Percentiles rank a stretch among this genome's conserved stretches.
These are phyloP conservation scores for Gymnobelideus leadbeateri DNA, from an alignment of 2,113 vertebrate species.

Conservation along the genomic window DNA sequence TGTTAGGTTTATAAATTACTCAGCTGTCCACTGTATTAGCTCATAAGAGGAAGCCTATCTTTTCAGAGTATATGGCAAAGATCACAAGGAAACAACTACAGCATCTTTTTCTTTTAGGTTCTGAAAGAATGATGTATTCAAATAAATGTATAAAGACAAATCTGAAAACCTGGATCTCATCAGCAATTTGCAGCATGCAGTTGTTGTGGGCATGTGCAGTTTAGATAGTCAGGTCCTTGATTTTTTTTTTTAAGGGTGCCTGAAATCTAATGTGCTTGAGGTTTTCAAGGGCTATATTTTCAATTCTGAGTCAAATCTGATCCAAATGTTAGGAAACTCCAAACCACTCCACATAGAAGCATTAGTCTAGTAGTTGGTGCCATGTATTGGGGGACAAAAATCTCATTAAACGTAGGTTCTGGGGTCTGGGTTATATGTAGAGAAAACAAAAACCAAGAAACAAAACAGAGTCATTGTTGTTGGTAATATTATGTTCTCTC, in stretches of 20 bases:
- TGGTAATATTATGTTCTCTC: slow-evolving; percentile 2
- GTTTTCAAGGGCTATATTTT: background rate
- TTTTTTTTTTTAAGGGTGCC: background rate
- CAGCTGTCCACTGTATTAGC: slow-evolving; percentile 26
- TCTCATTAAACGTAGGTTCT: background rate
- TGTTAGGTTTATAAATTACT: slow-evolving; percentile 30
- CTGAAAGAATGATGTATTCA: background rate
- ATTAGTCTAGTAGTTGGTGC: background rate
- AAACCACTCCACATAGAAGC: background rate
- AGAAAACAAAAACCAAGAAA: slow-evolving; percentile 11
- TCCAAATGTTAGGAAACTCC: background rate
- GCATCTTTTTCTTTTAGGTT: slow-evolving; percentile 27
- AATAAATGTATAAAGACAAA: background rate
- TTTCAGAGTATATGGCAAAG: slow-evolving; percentile 24
- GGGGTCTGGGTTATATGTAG: background rate
- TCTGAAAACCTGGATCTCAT: slow-evolving; percentile 17
- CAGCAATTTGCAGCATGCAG: background rate
- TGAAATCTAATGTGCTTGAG: background rate
- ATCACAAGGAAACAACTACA: slow-evolving; percentile 27
- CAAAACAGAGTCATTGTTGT: background rate
- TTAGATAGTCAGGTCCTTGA: slow-evolving; percentile 10
- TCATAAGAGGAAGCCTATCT: slow-evolving; percentile 29
- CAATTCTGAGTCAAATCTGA: slow-evolving; percentile 33
- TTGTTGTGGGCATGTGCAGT: slow-evolving; percentile 16
- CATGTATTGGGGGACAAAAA: background rate